phyloP scores from a whole-genome alignment of 2,797 vertebrate genomes.

The Pipistrellus kuhlii region DNA sequence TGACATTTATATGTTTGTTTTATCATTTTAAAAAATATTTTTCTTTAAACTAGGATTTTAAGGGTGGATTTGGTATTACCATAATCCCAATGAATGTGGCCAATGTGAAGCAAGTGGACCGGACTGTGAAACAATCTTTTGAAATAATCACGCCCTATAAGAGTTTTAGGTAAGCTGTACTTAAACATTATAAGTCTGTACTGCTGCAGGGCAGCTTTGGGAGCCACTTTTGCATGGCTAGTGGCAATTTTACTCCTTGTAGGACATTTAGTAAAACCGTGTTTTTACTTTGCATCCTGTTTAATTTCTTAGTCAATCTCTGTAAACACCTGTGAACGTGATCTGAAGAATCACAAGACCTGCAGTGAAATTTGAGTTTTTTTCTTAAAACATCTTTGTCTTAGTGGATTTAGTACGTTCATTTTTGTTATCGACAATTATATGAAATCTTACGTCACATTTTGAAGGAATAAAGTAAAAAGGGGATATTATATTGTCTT shows the following conservation, averaged over 20 bases:
- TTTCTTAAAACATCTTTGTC: not conserved
- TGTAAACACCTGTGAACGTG: not conserved
- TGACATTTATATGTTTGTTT: constrained; percentile 6
- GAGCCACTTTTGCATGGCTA: not conserved
- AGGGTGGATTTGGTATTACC: constrained; percentile 92
- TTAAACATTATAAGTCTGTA: not conserved
- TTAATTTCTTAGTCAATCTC: not conserved
- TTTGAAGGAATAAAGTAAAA: not conserved
- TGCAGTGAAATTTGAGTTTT: not conserved
- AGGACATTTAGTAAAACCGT: not conserved
- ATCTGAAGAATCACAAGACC: not conserved
- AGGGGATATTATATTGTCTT: not conserved
- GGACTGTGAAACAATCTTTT: constrained; percentile 90
- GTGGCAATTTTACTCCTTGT: not conserved
- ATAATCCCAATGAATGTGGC: constrained; percentile 94
- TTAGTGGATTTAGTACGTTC: not conserved
- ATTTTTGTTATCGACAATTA: not conserved
- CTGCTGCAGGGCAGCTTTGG: not conserved
- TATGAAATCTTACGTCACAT: not conserved
- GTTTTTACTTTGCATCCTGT: not conserved
- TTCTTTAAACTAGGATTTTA: constrained; percentile 91
- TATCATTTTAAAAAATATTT: not conserved
- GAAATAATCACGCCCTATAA: constrained; percentile 98
- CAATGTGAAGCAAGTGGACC: constrained; percentile 93
- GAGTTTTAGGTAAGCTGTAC: constrained; percentile 93